Percentiles rank a stretch among this genome's conserved stretches.
These are phyloP conservation scores for Malacosoma neustria DNA, from an alignment of 2,888 invertebrate genomes.

Conservation along the genomic window DNA sequence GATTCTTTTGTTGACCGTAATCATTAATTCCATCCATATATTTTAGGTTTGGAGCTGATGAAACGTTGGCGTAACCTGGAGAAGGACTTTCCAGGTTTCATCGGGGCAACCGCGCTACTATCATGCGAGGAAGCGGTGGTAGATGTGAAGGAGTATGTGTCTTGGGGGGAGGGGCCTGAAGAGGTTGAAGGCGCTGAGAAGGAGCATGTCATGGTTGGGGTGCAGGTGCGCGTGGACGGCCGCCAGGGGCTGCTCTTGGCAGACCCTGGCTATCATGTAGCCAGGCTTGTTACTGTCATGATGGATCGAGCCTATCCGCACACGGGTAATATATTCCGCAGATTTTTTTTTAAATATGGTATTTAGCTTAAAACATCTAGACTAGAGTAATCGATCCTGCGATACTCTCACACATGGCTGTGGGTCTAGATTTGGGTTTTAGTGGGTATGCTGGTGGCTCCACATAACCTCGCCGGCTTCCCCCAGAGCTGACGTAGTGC, in stretches of 20 bases:
- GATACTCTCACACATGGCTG: too few relatives aligned
- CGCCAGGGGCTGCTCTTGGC: constrained; percentile 86
- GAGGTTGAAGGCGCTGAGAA: constrained; percentile 83
- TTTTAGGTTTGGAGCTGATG: constrained; percentile 80
- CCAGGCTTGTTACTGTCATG: constrained; percentile 91
- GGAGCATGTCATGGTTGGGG: constrained; percentile 89
- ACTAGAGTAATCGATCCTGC: too few relatives aligned
- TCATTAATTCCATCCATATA: too few relatives aligned
- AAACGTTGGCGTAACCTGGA: constrained; percentile 77
- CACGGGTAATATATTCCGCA: constrained; percentile 82
- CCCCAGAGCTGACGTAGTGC: too few relatives aligned
- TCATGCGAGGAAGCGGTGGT: constrained; percentile 92
- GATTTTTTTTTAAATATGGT: too few relatives aligned
- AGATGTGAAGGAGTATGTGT: constrained; percentile 72
- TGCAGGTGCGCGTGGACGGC: constrained; percentile 82
- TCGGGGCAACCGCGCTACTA: constrained; percentile 76
- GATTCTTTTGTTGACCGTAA: too few relatives aligned
- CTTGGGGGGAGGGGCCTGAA: constrained; percentile 69
- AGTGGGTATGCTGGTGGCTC: too few relatives aligned
- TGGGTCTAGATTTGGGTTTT: too few relatives aligned
- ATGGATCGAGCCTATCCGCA: constrained; percentile 88
- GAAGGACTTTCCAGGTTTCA: constrained; percentile 78
- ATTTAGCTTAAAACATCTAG: too few relatives aligned
- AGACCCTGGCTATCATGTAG: constrained; percentile 94
- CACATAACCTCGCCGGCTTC: too few relatives aligned